phyloP scores from a whole-genome alignment of 35 echinoderm and acorn worm species.

The Chiridota heheva region DNA sequence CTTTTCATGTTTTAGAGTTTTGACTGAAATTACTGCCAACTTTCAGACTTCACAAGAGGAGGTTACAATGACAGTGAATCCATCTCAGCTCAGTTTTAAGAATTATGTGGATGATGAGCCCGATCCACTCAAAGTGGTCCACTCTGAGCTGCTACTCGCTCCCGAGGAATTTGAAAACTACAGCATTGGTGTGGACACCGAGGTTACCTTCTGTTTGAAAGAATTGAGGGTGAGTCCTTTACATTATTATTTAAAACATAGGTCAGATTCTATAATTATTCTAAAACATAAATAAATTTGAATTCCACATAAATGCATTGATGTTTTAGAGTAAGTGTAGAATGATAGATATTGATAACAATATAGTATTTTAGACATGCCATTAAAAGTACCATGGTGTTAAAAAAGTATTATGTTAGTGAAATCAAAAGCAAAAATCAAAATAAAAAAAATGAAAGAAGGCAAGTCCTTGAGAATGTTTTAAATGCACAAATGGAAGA shows the following conservation, averaged over 20 bases:
- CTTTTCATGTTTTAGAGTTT: constrained; percentile 39
- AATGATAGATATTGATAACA: neutral
- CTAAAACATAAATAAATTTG: neutral
- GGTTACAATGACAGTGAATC: constrained; percentile 72
- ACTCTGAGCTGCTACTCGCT: constrained; percentile 73
- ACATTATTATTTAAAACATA: neutral
- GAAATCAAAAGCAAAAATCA: no score
- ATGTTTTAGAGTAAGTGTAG: neutral
- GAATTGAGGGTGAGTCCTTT: constrained; percentile 81
- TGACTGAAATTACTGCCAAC: constrained; percentile 59
- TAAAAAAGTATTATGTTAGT: no score
- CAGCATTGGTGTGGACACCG: constrained; percentile 87
- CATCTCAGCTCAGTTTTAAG: constrained; percentile 76
- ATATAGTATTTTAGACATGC: neutral
- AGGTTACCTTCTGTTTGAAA: constrained; percentile 94
- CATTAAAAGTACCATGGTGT: no score
- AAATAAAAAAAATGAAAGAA: no score
- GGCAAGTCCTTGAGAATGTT: no score
- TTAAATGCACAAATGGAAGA: no score
- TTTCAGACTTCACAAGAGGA: constrained; percentile 96
- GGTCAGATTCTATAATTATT: neutral
- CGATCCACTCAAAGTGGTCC: constrained; percentile 83
- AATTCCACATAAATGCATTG: neutral
- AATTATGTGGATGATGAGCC: constrained; percentile 99
- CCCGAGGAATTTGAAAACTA: constrained; percentile 91